Evolutionary conservation across 2,113 vertebrate species (phyloP), one percentile per base, ranked within the genome.

Genomic region (Aythya baeri): DNA sequence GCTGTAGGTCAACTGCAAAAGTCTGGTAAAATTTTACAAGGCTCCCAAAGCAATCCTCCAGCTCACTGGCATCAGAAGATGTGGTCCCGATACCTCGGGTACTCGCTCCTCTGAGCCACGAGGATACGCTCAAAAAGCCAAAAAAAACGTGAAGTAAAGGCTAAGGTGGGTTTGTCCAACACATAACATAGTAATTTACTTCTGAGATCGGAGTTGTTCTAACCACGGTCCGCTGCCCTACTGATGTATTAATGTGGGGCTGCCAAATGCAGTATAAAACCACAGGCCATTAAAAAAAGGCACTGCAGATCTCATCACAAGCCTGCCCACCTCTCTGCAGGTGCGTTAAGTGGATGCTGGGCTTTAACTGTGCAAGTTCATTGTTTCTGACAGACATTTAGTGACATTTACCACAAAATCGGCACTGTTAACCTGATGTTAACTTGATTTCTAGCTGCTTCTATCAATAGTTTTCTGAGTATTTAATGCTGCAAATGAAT

Each of bases 131-230:
- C 21, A 66, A 58, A 62, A 75, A 80, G 22, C 6, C 66, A 41
- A 34, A 18, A 18, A 17, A 93, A 43, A 43, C 0, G 0, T 59
- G 32, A 67, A 63, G 44, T 11, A 2, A 80, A 66, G 5, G 36
- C 34, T 10, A 12, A 82, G 6, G 31, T 31, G 26, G 18, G 13
- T 68, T 91, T 84, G 31, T 59, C 12, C 21, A 67, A 43, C 9
- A 27, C 0, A 4, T 11, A 80, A 52, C 6, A 0, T 46, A 73
- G 11, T 16, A 23, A 73, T 62, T 23, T 1, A 0, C 43, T 65
- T 21, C 79, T 34, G 43, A 68, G 49, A 73, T 41, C 80, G 14
- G 4, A 0, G 32, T 63, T 62, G 20, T 23, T 71, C n/a, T 50
- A 44, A n/a, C 36, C 12, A 34, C 1, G 4, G 7, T 22, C 52